phyloP scores from a whole-genome alignment of 1,140 invertebrate genomes.

The Pogonus chalceus region DNA sequence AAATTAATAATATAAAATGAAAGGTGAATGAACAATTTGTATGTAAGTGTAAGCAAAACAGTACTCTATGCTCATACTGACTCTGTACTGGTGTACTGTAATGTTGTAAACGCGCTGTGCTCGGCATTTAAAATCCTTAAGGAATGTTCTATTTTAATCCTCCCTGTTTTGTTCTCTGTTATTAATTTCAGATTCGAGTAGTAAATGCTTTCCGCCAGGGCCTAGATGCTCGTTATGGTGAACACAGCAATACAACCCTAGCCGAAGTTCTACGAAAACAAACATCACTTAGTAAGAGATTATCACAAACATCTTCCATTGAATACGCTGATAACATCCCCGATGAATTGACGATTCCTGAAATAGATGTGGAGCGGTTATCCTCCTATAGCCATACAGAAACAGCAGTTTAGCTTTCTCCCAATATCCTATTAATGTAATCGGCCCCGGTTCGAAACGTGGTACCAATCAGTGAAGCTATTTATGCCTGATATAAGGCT shows the following conservation, averaged over 20 bases:
- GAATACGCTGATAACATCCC: conserved; percentile 83
- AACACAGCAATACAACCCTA: conserved; percentile 79
- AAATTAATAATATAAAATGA: too few relatives aligned
- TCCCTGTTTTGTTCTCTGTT: conserved; percentile 36
- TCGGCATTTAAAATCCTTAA: conserved; percentile 23
- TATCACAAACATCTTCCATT: conserved; percentile 83
- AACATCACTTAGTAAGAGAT: conserved; percentile 76
- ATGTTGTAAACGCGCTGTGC: conserved; percentile 33
- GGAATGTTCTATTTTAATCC: conserved; percentile 37
- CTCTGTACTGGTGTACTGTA: conserved; percentile 31
- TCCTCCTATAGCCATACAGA: conserved; percentile 88
- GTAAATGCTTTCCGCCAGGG: conserved; percentile 99
- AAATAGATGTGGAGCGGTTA: conserved; percentile 81
- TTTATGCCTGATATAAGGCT: too few relatives aligned
- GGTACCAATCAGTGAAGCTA: conserved; percentile 18
- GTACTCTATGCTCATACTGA: conserved; percentile 17
- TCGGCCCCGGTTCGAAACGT: conserved; percentile 23
- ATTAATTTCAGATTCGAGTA: conserved; percentile 86
- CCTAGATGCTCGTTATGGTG: conserved; percentile 86
- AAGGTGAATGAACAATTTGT: too few relatives aligned
- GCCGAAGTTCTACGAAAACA: conserved; percentile 86
- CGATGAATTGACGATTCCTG: conserved; percentile 75
- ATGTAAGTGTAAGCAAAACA: not conserved
- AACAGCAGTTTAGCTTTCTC: conserved; percentile 67
- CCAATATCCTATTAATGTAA: conserved; percentile 15